Evolutionary conservation across 2,888 invertebrate species (phyloP).

Genomic region (Spodoptera picta): DNA sequence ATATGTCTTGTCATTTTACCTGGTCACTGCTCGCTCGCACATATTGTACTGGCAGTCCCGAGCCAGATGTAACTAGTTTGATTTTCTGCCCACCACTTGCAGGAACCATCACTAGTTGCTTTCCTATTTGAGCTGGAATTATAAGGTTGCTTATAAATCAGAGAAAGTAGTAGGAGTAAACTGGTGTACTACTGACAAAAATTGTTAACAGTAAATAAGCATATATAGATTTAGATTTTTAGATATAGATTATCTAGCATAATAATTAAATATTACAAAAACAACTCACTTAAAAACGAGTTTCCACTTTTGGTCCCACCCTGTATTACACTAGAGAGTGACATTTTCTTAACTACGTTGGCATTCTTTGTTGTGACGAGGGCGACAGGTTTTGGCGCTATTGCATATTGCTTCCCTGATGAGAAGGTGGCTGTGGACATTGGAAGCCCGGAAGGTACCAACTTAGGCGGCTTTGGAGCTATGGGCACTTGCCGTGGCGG

Average conservation of each 20-base stretch:
- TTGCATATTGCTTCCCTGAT: slow-evolving; percentile 66
- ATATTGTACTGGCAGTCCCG: slow-evolving; percentile 65
- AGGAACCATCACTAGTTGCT: slow-evolving; percentile 80
- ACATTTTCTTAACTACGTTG: slow-evolving; percentile 68
- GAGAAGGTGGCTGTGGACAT: slow-evolving; percentile 22
- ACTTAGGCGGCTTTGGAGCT: slow-evolving; percentile 77
- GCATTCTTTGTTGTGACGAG: slow-evolving; percentile 62
- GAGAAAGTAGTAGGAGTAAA: too few relatives aligned
- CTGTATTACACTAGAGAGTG: slow-evolving; percentile 65
- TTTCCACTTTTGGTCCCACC: slow-evolving; percentile 65
- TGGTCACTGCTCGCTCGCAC: slow-evolving; percentile 68
- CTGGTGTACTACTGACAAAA: too few relatives aligned
- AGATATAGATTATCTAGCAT: too few relatives aligned
- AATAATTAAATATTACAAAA: neutral
- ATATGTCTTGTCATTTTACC: slow-evolving; percentile 52
- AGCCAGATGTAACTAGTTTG: slow-evolving; percentile 69
- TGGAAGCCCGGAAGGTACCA: slow-evolving; percentile 13
- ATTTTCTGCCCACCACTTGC: slow-evolving; percentile 76
- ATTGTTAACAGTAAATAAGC: too few relatives aligned
- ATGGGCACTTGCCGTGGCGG: slow-evolving; percentile 83
- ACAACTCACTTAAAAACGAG: slow-evolving; percentile 71
- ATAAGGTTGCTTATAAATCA: too few relatives aligned
- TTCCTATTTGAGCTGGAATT: slow-evolving; percentile 77
- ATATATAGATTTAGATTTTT: too few relatives aligned
- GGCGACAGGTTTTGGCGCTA: slow-evolving; percentile 77